phyloP scores from a whole-genome alignment of 1,140 invertebrate genomes.

The Colletes latitarsis region DNA sequence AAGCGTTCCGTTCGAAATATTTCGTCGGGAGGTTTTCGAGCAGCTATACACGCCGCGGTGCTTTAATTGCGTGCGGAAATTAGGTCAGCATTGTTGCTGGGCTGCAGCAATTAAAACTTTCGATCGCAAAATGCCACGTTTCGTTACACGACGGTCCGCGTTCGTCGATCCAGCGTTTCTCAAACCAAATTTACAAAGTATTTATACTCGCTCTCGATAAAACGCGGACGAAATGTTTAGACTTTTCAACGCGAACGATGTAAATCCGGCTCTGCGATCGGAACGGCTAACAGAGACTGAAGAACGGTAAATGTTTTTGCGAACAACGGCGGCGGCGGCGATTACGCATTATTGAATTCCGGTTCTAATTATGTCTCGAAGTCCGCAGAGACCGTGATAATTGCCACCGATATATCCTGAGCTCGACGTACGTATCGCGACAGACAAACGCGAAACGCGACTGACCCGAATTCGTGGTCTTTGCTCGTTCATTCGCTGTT shows the following conservation, averaged over 20 bases:
- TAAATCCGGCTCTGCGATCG: too few relatives aligned
- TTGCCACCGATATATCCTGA: constrained; percentile 16
- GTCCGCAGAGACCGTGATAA: constrained; percentile 3
- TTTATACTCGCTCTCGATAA: too few relatives aligned
- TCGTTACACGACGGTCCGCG: too few relatives aligned
- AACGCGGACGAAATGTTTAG: too few relatives aligned
- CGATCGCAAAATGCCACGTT: neutral
- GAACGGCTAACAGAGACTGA: constrained; percentile 7
- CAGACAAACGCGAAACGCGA: neutral
- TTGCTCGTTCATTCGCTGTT: constrained; percentile 1
- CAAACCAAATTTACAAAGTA: too few relatives aligned
- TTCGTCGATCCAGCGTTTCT: too few relatives aligned
- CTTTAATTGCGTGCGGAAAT: constrained; percentile 2
- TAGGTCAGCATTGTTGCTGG: constrained; percentile 18
- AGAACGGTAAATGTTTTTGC: constrained; percentile 12
- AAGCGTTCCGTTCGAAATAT: neutral
- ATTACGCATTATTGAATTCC: constrained; percentile 25
- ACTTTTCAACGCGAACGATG: too few relatives aligned
- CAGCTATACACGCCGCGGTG: too few relatives aligned
- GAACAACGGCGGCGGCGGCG: constrained; percentile 64
- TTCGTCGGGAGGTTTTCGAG: neutral
- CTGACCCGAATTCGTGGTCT: constrained; percentile 11
- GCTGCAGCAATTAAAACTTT: neutral
- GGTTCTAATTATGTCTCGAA: constrained; percentile 1
- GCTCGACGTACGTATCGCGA: constrained; percentile 1